These are phyloP conservation scores for Ahaetulla prasina DNA, from an alignment of 2,113 vertebrate genomes.

Conservation along the genomic window DNA sequence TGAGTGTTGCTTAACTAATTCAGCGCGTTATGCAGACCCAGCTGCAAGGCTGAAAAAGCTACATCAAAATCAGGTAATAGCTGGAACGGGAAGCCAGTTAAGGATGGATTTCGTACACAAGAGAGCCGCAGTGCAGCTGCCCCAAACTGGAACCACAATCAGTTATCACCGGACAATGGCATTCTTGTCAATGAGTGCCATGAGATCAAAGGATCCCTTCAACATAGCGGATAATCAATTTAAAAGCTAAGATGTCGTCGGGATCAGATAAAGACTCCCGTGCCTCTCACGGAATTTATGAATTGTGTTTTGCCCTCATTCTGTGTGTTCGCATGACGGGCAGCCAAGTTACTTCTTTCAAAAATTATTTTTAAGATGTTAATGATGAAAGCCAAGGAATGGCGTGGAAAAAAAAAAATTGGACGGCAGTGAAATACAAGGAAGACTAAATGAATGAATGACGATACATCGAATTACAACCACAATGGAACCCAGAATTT, in stretches of 20 bases:
- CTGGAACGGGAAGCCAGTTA: background rate
- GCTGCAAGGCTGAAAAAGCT: background rate
- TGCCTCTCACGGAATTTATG: background rate
- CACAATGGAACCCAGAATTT: no score
- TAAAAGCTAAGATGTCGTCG: background rate
- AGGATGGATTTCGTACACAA: background rate
- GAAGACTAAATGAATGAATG: background rate
- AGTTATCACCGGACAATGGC: background rate
- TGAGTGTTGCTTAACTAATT: background rate
- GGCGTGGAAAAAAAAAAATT: background rate
- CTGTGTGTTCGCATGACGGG: background rate
- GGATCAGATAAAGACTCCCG: background rate
- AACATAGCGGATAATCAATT: background rate
- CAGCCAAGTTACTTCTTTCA: background rate
- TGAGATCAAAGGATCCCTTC: background rate
- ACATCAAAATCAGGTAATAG: background rate
- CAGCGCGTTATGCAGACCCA: background rate
- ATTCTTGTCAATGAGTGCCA: background rate
- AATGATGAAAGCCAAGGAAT: background rate
- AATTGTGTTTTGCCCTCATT: background rate
- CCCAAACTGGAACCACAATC: background rate
- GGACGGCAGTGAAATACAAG: background rate
- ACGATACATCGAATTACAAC: no score
- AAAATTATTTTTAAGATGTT: background rate
- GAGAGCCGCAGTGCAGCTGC: background rate